phyloP scores from a whole-genome alignment of 2,113 vertebrate genomes.

The Numenius arquata region DNA sequence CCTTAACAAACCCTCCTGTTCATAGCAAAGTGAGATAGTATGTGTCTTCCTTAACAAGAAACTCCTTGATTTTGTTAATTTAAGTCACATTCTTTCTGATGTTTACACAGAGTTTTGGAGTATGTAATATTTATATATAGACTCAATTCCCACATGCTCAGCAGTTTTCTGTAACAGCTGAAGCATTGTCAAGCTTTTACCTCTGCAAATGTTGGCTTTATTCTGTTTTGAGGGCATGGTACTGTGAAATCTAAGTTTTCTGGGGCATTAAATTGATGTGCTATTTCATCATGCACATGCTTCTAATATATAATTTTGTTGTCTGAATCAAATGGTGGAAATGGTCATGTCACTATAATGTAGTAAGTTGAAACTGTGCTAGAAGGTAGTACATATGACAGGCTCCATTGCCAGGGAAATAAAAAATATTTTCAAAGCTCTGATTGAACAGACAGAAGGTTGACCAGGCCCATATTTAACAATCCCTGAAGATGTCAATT shows the following conservation, averaged over 20 bases:
- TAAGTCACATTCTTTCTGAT: neutral
- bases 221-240: slow-evolving; percentile 30
- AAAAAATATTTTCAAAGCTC: neutral
- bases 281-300: slow-evolving; percentile 23
- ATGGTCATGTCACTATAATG: neutral
- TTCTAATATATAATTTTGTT: slow-evolving; percentile 51
- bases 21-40: neutral
- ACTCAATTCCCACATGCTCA: slow-evolving; percentile 49
- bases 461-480: neutral
- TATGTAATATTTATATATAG: slow-evolving; percentile 55
- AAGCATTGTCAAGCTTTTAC: slow-evolving; percentile 36
- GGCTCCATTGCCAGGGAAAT: neutral
- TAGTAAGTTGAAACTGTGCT: neutral
- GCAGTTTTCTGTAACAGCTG: slow-evolving; percentile 46
- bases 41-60: neutral
- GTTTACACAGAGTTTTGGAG: neutral
- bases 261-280: slow-evolving; percentile 60
- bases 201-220: slow-evolving; percentile 45
- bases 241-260: slow-evolving; percentile 64
- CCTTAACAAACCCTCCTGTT: neutral
- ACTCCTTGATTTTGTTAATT: neutral
- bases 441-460: neutral
- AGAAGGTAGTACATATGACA: neutral
- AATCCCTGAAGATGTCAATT: neutral
- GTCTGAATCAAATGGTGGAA: slow-evolving; percentile 12